Evolutionary conservation across 2,888 invertebrate species (phyloP).

Genomic region (Perizoma affinitatum): DNA sequence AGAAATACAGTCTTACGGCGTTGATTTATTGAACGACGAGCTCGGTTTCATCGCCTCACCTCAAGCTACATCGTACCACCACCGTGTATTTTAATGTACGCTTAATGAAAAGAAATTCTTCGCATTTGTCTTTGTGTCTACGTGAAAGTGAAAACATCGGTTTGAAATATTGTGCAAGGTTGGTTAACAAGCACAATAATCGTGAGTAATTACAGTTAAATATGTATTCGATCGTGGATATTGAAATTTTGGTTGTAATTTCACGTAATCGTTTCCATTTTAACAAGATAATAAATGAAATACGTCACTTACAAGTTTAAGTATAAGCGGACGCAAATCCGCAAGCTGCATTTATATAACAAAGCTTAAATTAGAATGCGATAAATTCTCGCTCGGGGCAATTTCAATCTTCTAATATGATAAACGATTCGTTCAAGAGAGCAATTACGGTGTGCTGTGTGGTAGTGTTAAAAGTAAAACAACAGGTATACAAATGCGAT

Average conservation of each 20-base stretch:
- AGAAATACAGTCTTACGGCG: conserved; percentile 80
- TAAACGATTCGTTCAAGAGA: conserved; percentile 76
- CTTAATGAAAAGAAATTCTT: conserved; percentile 71
- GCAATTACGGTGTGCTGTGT: conserved; percentile 62
- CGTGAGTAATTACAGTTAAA: conserved; percentile 37
- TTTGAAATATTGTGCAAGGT: conserved; percentile 47
- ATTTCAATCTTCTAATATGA: conserved; percentile 69
- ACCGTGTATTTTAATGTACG: conserved; percentile 62
- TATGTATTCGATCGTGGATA: conserved; percentile 36
- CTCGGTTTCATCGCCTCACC: conserved; percentile 68
- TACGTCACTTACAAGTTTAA: conserved; percentile 33
- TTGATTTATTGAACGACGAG: conserved; percentile 76
- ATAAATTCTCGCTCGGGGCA: conserved; percentile 57
- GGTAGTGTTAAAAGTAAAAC: conserved; percentile 56
- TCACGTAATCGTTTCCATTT: conserved; percentile 48
- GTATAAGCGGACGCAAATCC: conserved; percentile 36
- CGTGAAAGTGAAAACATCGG: conserved; percentile 54
- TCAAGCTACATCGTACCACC: conserved; percentile 43
- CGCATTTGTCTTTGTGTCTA: conserved; percentile 65
- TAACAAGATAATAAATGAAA: conserved; percentile 13
- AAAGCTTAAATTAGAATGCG: conserved; percentile 56
- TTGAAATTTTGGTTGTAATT: conserved; percentile 45
- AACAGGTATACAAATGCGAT: conserved; percentile 52
- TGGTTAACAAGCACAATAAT: conserved; percentile 46
- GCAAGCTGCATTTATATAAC: conserved; percentile 44